A percentile compares a stretch with the other conserved stretches of the same genome.
Evolutionary conservation across 2,113 vertebrate genomes (phyloP).

Genomic region (Pimephales promelas): DNA sequence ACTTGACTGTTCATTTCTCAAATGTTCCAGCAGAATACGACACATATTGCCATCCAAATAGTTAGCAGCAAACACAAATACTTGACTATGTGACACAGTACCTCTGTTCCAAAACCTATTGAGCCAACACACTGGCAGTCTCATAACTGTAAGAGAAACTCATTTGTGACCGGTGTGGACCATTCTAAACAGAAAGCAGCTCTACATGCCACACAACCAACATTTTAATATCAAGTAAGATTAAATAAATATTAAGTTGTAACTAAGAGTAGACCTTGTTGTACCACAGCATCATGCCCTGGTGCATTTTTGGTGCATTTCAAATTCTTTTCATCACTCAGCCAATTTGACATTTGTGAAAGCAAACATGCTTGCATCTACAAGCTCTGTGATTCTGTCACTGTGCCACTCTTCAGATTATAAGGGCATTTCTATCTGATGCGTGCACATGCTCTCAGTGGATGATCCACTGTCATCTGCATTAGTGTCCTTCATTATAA

Average conservation of each 20-base stretch:
- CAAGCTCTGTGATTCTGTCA: slow-evolving; percentile 64
- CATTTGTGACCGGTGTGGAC: background rate
- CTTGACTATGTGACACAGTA: background rate
- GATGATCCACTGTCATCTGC: background rate
- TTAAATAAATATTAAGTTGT: background rate
- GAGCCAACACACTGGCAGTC: background rate
- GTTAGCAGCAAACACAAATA: slow-evolving; percentile 7
- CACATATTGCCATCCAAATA: background rate
- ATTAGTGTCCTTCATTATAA: background rate
- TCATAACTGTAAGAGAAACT: background rate
- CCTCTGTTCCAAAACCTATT: background rate
- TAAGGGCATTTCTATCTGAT: slow-evolving; percentile 16
- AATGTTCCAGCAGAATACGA: background rate
- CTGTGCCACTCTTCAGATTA: slow-evolving; percentile 28
- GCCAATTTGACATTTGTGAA: background rate
- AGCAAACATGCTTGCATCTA: background rate
- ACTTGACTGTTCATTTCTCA: background rate
- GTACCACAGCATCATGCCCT: background rate
- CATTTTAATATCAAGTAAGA: background rate
- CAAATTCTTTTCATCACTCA: background rate
- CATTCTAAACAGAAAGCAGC: background rate
- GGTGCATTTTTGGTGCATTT: background rate
- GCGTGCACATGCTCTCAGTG: background rate
- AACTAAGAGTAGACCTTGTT: background rate
- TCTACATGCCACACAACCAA: background rate